phyloP scores from a whole-genome alignment of 2,797 vertebrate species.

The Sylvia borin region DNA sequence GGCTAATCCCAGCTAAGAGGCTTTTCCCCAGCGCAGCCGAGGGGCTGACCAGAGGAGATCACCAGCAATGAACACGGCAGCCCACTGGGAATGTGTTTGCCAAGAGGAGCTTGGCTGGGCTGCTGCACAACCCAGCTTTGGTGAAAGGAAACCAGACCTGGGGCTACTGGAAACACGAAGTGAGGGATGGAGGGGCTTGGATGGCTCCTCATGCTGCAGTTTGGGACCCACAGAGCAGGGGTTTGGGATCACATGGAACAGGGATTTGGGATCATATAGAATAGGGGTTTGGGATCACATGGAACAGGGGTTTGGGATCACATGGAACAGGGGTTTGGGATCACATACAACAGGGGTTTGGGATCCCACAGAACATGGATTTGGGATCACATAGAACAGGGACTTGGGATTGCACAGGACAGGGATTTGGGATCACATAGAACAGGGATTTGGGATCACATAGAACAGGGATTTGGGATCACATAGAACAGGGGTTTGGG shows the following conservation, averaged over 20 bases:
- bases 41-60: neutral
- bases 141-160: too few relatives aligned
- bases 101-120: neutral
- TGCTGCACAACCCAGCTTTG: neutral
- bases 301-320: too few relatives aligned
- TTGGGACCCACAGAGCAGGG: too few relatives aligned
- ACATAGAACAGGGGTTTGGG: too few relatives aligned
- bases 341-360: neutral
- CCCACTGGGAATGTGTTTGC: neutral
- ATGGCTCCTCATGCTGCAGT: neutral
- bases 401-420: too few relatives aligned
- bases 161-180: neutral
- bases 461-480: too few relatives aligned
- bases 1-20: neutral
- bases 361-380: too few relatives aligned
- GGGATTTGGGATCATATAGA: too few relatives aligned
- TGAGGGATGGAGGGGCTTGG: neutral
- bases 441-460: too few relatives aligned
- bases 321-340: neutral
- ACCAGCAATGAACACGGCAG: fast-evolving
- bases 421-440: too few relatives aligned
- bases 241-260: neutral
- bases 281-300: too few relatives aligned
- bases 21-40: neutral
- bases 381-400: too few relatives aligned